These are phyloP conservation scores for Apocheima hispidaria DNA, from an alignment of 2,888 invertebrate species.

Conservation along the genomic window DNA sequence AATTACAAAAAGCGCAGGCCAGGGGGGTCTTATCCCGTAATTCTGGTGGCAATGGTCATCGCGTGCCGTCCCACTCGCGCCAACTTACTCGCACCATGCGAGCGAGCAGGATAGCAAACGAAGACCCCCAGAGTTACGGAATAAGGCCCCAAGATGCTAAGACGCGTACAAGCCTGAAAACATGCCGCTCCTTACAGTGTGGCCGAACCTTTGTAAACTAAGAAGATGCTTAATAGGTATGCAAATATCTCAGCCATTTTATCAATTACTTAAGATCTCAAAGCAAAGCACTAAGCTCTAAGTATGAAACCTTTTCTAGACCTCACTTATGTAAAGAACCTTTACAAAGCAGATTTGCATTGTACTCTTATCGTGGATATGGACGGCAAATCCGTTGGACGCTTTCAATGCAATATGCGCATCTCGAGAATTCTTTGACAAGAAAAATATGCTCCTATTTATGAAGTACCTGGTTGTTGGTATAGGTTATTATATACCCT, in stretches of 20 bases:
- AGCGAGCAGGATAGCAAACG: no score
- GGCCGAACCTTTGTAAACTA: no score
- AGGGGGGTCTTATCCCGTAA: no score
- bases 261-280: conserved; percentile 11
- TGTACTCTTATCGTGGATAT: not conserved
- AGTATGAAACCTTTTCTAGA: not conserved
- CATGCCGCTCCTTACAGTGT: no score
- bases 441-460: conserved; percentile 14
- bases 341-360: conserved; percentile 16
- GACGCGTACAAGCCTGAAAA: no score
- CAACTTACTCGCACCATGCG: no score
- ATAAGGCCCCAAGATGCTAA: no score
- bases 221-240: no score
- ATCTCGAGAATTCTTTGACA: conserved; percentile 7
- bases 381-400: conserved; percentile 19
- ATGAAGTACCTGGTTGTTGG: not conserved
- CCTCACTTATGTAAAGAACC: conserved; percentile 17
- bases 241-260: not conserved
- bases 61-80: no score
- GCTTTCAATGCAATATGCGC: conserved; percentile 20
- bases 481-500: not conserved
- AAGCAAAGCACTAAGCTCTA: conserved; percentile 3
- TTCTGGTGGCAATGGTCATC: no score
- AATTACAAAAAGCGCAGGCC: no score
- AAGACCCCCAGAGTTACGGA: no score